A percentile compares a stretch with the other conserved stretches of the same genome.
These are phyloP conservation scores for Serripes groenlandicus DNA, from an alignment of 2,888 invertebrate species.

Conservation along the genomic window DNA sequence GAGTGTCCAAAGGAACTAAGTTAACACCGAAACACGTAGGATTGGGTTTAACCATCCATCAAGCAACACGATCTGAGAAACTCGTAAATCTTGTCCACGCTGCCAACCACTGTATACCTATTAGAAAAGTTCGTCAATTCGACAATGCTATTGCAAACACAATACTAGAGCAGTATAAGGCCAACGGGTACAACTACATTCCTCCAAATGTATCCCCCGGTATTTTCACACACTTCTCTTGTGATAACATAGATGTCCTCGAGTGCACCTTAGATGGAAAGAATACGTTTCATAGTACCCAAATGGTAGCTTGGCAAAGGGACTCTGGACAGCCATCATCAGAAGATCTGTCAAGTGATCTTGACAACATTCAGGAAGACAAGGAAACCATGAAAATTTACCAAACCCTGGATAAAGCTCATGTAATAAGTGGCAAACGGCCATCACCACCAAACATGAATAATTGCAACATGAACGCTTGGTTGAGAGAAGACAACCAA, in stretches of 20 bases:
- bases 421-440: no score
- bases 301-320: slow-evolving; percentile 46
- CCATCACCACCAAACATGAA: no score
- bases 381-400: no score
- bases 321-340: no score
- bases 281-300: slow-evolving; percentile 49
- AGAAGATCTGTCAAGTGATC: no score
- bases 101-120: slow-evolving; percentile 19
- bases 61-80: slow-evolving; percentile 34
- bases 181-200: background rate
- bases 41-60: slow-evolving; percentile 31
- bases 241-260: slow-evolving; percentile 45
- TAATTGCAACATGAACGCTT: no score
- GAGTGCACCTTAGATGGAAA: slow-evolving; percentile 39
- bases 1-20: slow-evolving; percentile 33
- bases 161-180: background rate
- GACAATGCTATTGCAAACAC: slow-evolving; percentile 36
- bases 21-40: slow-evolving; percentile 45
- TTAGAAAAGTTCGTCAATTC: slow-evolving; percentile 23
- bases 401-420: no score
- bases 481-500: no score
- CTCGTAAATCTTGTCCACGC: slow-evolving; percentile 35
- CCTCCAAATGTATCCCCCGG: slow-evolving; percentile 10
- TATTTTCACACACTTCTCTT: slow-evolving; percentile 26
- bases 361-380: no score